Percentiles rank a stretch among this genome's conserved stretches.
Evolutionary conservation across 2,113 vertebrate species (phyloP).

Genomic region (Chiloscyllium plagiosum): DNA sequence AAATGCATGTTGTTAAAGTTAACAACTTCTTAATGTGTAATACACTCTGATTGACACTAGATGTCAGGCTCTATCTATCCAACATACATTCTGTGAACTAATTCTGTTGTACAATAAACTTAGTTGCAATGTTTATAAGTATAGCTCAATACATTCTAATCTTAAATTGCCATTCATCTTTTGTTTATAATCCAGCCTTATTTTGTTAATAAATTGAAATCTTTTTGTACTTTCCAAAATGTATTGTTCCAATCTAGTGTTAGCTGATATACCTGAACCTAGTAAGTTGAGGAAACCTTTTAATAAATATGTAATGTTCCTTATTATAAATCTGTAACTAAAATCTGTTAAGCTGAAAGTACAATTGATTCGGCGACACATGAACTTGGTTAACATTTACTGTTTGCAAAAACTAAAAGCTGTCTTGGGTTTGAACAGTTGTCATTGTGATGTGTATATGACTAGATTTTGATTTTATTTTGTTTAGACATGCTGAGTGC

Average conservation of each 20-base stretch:
- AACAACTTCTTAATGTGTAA: neutral
- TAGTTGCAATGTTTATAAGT: neutral
- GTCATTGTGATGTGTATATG: neutral
- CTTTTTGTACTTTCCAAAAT: neutral
- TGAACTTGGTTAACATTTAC: neutral
- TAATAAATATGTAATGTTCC: neutral
- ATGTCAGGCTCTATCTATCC: neutral
- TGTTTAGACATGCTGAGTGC: conserved; percentile 81
- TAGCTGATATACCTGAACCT: neutral
- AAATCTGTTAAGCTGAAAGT: neutral
- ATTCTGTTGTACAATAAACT: neutral
- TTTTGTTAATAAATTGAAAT: conserved; percentile 39
- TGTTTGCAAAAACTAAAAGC: neutral
- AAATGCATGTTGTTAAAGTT: neutral
- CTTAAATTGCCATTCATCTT: neutral
- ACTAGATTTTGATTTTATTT: conserved; percentile 40
- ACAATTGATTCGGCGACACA: neutral
- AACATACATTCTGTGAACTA: neutral
- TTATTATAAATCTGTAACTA: neutral
- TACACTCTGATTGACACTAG: neutral
- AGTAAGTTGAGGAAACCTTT: neutral
- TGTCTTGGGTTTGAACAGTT: neutral
- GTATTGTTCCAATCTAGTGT: neutral
- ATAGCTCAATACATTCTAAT: neutral
- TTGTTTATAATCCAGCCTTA: neutral